Base-by-base conservation (phyloP, 1,140 invertebrate species). In the Bradysia coprophila region DNA sequence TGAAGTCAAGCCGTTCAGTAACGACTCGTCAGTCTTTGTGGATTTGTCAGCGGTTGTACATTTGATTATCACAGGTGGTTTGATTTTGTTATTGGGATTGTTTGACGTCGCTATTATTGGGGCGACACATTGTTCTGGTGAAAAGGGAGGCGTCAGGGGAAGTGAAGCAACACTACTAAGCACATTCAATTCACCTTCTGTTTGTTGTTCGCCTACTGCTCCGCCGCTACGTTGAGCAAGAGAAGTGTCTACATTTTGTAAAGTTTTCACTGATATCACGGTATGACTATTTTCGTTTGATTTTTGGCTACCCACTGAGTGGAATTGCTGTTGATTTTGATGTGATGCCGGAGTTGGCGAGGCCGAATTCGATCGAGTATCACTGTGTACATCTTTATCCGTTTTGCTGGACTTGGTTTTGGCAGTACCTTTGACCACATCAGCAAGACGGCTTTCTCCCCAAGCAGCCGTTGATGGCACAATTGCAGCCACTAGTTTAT, bases 391-490 rank as follows among this genome's bases (percentile, higher is more conserved):
- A 55, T 28, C 24, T 28, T 28, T 28, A 28, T 28, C 24, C 24
- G 24, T 8, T 28, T 43, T 65, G 57, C 52, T 66, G 62, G 56
- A 59, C 56, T 67, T 73, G 21, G 63, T 51, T 51, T 76, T 78
- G 18, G 72, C 74, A 23, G 73, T 78, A 44, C 79, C 79, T 54
- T 83, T 84, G 18, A 87, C 82, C 23, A 87, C 81, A 59, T 87
- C 83, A 3, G 83, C 76, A 48, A 86, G 62, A 53, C 81, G 68
- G 55, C 69, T 75, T 47, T 60, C 56, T 20, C 57, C 56, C 57
- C 56, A 59, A 28, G 51, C 46, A 15, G 44, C 20, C 28, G 41
- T 21, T 21, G 38, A 21, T 5, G 19, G 6, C 21, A 40, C 28
- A 18, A 48, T 47, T 33, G 52, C 48, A n/a, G 46, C 38, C 13